A percentile compares a stretch with the other conserved stretches of the same genome.
Conservation (phyloP, 2,113 vertebrate genomes). For the Siniperca knerii region DNA sequence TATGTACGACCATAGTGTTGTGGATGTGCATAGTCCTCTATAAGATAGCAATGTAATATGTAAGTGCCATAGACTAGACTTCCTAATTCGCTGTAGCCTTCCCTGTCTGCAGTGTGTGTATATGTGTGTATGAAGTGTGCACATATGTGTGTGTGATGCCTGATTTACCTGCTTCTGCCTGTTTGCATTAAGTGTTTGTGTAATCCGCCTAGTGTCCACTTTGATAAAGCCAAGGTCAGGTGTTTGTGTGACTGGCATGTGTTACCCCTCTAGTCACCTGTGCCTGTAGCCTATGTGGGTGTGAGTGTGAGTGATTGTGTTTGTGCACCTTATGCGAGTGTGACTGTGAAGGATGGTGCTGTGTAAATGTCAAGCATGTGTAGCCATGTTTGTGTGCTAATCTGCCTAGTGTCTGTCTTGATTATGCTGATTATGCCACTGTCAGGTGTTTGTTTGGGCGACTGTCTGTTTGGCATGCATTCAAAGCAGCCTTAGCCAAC, state of each 20-base stretch:
- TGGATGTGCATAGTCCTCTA: slow-evolving; percentile 62
- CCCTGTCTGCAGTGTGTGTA: slow-evolving; percentile 42
- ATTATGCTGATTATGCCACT: slow-evolving; percentile 77
- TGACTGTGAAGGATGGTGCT: slow-evolving; percentile 50
- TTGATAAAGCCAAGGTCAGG: slow-evolving; percentile 67
- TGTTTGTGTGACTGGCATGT: slow-evolving; percentile 67
- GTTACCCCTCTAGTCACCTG: slow-evolving; percentile 64
- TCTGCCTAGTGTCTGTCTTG: slow-evolving; percentile 78
- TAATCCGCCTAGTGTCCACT: slow-evolving; percentile 72
- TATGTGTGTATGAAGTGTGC: slow-evolving; percentile 15
- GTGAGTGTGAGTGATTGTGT: slow-evolving; percentile 19
- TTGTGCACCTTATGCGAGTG: slow-evolving; percentile 41
- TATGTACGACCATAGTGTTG: slow-evolving; percentile 84
- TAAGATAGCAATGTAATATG: slow-evolving; percentile 19
- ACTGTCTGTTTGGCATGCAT: slow-evolving; percentile 71
- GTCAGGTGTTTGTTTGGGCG: slow-evolving; percentile 78
- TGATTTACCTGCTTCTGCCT: slow-evolving; percentile 67
- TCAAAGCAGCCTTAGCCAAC: slow-evolving; percentile 70
- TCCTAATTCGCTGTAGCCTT: slow-evolving; percentile 24
- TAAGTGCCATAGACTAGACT: slow-evolving; percentile 16
- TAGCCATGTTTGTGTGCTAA: slow-evolving; percentile 74
- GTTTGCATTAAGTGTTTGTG: slow-evolving; percentile 69
- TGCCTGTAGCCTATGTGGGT: slow-evolving; percentile 53
- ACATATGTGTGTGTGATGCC: slow-evolving; percentile 19
- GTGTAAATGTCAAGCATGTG: slow-evolving; percentile 76